Conservation (phyloP, 2,797 vertebrate genomes). For the Siniperca undulata region DNA sequence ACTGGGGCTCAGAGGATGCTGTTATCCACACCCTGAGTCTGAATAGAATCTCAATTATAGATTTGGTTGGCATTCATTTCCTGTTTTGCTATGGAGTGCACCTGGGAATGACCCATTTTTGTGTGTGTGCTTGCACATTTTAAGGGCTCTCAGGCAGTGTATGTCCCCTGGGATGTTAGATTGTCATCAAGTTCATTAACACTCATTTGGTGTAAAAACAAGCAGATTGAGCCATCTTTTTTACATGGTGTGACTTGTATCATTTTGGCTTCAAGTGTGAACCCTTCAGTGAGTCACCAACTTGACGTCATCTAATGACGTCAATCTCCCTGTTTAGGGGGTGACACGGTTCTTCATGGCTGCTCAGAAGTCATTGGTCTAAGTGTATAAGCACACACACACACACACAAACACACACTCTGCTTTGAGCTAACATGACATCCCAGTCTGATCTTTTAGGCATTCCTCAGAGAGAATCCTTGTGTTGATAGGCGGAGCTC, state of each 20-base stretch:
- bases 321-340: neutral
- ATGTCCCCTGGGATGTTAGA: neutral
- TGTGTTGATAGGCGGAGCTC: constrained; percentile 15
- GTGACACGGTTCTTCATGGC: neutral
- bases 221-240: neutral
- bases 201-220: neutral
- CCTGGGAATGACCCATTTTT: neutral
- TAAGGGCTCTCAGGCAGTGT: neutral
- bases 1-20: constrained; percentile 16
- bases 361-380: constrained; percentile 1
- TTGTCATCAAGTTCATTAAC: constrained; percentile 22
- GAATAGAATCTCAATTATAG: neutral
- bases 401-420: neutral
- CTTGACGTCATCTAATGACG: constrained; percentile 27
- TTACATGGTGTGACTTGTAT: neutral
- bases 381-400: neutral
- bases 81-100: neutral
- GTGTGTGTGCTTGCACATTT: neutral
- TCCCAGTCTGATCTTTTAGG: neutral
- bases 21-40: constrained; percentile 18
- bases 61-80: neutral
- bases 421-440: constrained; percentile 28
- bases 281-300: constrained; percentile 30
- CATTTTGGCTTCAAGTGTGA: constrained; percentile 17
- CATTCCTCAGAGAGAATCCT: constrained; percentile 22